Conservation (phyloP, 2,113 vertebrate species). For the Erinaceus europaeus region DNA sequence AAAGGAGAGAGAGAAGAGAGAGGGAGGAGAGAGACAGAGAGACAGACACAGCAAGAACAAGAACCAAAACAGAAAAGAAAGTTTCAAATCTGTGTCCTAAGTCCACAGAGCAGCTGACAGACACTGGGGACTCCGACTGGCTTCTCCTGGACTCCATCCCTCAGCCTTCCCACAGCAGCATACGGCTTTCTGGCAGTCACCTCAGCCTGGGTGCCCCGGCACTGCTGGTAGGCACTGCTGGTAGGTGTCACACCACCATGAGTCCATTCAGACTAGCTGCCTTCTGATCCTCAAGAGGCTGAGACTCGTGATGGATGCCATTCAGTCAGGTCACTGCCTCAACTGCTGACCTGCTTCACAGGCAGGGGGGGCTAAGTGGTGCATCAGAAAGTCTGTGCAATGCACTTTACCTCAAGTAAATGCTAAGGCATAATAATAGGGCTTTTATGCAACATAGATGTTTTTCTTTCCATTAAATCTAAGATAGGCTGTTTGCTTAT, state of each 20-base stretch:
- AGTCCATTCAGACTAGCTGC: background rate
- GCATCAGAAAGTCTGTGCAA: background rate
- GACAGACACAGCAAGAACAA: background rate
- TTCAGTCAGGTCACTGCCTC: background rate
- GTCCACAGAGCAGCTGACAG: background rate
- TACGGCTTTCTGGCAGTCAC: background rate
- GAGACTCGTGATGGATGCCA: background rate
- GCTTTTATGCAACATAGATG: constrained; percentile 55
- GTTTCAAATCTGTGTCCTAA: no score
- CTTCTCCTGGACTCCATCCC: background rate
- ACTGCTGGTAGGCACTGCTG: background rate
- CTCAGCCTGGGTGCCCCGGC: background rate
- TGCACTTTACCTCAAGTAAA: background rate
- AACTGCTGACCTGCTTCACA: background rate
- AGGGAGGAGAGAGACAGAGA: background rate
- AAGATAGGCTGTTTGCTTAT: constrained; percentile 50
- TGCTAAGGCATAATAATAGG: constrained; percentile 51
- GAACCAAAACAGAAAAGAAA: background rate
- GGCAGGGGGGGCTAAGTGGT: background rate
- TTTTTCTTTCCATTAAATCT: constrained; percentile 74
- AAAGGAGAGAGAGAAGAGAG: no score
- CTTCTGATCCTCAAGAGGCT: background rate
- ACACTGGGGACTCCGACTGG: background rate
- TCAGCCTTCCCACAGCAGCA: background rate
- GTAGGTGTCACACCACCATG: background rate